Evolutionary conservation across 1,140 invertebrate species (phyloP).

Genomic region (Platorchestia sp.): DNA sequence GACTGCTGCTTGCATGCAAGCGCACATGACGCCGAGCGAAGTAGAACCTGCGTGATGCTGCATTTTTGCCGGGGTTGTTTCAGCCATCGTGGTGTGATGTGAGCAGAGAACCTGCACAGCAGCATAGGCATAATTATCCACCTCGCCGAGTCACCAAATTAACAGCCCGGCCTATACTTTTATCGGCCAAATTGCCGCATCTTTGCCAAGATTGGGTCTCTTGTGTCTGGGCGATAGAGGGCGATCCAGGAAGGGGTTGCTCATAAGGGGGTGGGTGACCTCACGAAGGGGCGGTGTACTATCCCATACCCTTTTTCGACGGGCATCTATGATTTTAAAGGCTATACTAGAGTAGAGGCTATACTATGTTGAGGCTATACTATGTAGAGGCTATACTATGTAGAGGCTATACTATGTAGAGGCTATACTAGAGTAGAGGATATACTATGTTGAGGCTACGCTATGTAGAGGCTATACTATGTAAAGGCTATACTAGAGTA

Average conservation of each 20-base stretch:
- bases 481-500: too few relatives aligned
- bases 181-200: constrained; percentile 2
- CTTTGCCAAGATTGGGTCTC: background rate
- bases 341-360: too few relatives aligned
- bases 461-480: too few relatives aligned
- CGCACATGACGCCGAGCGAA: background rate
- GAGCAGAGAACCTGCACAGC: background rate
- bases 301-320: background rate
- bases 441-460: too few relatives aligned
- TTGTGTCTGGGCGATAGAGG: background rate
- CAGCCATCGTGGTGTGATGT: background rate
- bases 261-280: background rate
- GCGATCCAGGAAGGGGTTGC: background rate
- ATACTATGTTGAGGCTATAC: too few relatives aligned
- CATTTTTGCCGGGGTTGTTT: background rate
- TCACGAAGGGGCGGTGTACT: too few relatives aligned
- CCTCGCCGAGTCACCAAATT: background rate
- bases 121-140: background rate
- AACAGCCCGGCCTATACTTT: background rate
- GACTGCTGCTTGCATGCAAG: background rate
- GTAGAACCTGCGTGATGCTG: background rate
- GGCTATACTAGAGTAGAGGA: too few relatives aligned
- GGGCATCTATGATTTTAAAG: too few relatives aligned
- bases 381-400: too few relatives aligned
- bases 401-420: too few relatives aligned